Conservation (phyloP, 2,797 vertebrate genomes). For the Acomys russatus region DNA sequence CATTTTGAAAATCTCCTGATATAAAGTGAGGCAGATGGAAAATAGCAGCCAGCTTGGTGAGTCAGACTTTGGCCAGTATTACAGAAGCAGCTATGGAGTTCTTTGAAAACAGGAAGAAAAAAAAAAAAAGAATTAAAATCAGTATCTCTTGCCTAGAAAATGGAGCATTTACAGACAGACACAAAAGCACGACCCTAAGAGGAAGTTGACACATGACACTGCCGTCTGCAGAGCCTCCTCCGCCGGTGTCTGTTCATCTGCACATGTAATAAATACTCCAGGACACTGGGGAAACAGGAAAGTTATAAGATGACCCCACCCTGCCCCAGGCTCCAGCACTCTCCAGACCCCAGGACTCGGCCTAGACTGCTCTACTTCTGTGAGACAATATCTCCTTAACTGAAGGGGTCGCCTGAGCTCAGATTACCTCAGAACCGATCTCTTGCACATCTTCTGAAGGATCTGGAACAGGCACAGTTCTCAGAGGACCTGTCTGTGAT, state of each 20-base stretch:
- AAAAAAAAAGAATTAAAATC: not conserved
- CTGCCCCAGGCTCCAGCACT: not conserved
- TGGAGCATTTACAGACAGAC: constrained; percentile 48
- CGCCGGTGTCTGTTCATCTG: not conserved
- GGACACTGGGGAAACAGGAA: not conserved
- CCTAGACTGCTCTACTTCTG: not conserved
- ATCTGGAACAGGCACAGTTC: not conserved
- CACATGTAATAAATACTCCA: not conserved
- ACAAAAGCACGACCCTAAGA: not conserved
- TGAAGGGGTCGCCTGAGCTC: not conserved
- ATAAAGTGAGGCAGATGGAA: constrained; percentile 16
- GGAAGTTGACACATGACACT: not conserved
- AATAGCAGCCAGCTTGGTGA: not conserved
- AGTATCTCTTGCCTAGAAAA: constrained; percentile 9
- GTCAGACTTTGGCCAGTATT: not conserved
- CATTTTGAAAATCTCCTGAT: not conserved
- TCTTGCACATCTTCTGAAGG: not conserved
- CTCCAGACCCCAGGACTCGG: not conserved
- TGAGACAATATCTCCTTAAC: not conserved
- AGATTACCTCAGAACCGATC: not conserved
- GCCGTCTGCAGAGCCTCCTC: not conserved
- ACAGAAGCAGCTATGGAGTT: not conserved
- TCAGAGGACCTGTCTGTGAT: not conserved
- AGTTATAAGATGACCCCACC: not conserved
- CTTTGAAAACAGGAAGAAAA: constrained; percentile 49